A percentile compares a stretch with the other conserved stretches of the same genome.
These are phyloP conservation scores for Amazonetta brasiliensis DNA, from an alignment of 2,797 vertebrate species.

Conservation along the genomic window DNA sequence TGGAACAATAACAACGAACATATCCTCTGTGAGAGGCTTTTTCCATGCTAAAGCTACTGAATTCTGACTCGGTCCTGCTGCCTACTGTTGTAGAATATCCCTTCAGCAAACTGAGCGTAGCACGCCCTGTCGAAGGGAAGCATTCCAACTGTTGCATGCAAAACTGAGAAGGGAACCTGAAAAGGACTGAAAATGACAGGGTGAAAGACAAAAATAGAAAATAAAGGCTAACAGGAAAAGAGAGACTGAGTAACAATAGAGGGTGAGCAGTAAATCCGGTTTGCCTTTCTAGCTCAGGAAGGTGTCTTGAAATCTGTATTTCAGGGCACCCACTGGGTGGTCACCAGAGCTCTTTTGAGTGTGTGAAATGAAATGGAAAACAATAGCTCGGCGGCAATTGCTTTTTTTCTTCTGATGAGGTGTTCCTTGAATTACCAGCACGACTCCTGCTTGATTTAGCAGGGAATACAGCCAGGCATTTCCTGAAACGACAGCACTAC, in stretches of 20 bases:
- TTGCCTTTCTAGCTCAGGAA: conserved; percentile 61
- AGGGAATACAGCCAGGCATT: conserved; percentile 63
- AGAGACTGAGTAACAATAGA: conserved; percentile 41
- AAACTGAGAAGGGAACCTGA: conserved; percentile 24
- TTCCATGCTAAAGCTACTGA: conserved; percentile 2
- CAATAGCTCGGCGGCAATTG: conserved; percentile 66
- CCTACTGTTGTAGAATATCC: not conserved
- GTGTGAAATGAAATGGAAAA: conserved; percentile 75
- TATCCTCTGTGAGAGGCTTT: not conserved
- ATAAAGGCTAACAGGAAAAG: conserved; percentile 49
- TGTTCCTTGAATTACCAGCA: conserved; percentile 73
- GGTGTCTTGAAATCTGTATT: conserved; percentile 57
- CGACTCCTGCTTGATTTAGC: conserved; percentile 63
- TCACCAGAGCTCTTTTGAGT: conserved; percentile 66
- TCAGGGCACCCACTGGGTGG: conserved; percentile 68
- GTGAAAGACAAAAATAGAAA: conserved; percentile 53
- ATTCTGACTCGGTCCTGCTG: conserved; percentile 20
- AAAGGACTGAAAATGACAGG: conserved; percentile 66
- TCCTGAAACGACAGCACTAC: conserved; percentile 55
- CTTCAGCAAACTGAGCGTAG: not conserved
- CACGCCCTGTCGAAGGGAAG: not conserved
- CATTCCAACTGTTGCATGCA: not conserved
- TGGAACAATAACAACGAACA: conserved; percentile 30
- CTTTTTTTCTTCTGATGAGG: conserved; percentile 54
- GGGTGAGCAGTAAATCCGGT: conserved; percentile 51